Evolutionary conservation across 2,888 invertebrate genomes (phyloP), one percentile per base, ranked within the genome.

Genomic region (Clepsis dumicolana): DNA sequence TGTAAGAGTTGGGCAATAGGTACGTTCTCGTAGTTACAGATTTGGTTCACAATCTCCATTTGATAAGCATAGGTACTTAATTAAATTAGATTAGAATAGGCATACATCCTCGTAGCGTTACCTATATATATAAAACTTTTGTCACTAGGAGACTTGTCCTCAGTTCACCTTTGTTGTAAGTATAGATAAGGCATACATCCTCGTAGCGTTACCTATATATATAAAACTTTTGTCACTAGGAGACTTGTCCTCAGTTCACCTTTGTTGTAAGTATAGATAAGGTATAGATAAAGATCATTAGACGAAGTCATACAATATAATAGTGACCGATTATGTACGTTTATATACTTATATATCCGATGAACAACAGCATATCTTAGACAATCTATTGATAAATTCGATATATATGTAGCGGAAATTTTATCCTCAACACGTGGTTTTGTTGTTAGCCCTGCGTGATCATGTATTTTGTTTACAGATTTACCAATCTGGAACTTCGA

Each of bases 401-500:
- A 21, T 48, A 48, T 48, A 2, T 48, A 12, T 48, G 2, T 21
- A 21, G 48, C 48, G 48, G 48, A 48, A 48, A 48, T 21, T 48
- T 48, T 48, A 21, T 21, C 8, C 2, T 12, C 21, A 48, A 21
- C 48, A 21, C 48, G 44, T 44, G 16, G 44, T 18, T 5, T 44
- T 44, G 44, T 44, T 18, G 41, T 16, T 44, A 44, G 16, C 10
- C 10, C 21, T 21, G 12, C 21, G 32, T 21, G 54, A 54, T 32
- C 54, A 32, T 25, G 24, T 2, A 48, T 41, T 72, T 76, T 64
- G 64, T 74, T 90, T 92, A 1, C 86, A 97, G 97, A 98, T 77
- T 90, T 98, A 67, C 98, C 98, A 1, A 91, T 96, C 64, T 98
- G 98, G 98, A 98, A 98, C 82, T 98, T 97, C 86, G 98, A 98